Conservation (phyloP, 2,888 invertebrate genomes). For the Criorhina ranunculi region DNA sequence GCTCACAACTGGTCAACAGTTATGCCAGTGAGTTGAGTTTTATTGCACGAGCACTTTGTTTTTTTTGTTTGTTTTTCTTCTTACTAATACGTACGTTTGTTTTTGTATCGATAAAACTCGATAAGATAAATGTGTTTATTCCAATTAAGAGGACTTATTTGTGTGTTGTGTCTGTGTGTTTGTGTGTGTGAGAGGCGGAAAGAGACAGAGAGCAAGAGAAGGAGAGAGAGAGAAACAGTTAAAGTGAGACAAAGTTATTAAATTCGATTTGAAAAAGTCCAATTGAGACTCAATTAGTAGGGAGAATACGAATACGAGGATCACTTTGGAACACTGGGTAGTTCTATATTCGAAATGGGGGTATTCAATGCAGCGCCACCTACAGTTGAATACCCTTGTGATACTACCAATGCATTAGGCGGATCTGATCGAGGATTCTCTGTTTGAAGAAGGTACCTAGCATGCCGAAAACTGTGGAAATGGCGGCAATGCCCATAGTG, state of each 20-base stretch:
- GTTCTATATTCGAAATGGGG: constrained; percentile 55
- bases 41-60: constrained; percentile 76
- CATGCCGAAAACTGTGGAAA: constrained; percentile 84
- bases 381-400: constrained; percentile 82
- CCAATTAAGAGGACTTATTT: constrained; percentile 45
- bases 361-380: constrained; percentile 71
- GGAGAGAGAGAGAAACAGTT: constrained; percentile 16
- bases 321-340: constrained; percentile 72
- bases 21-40: constrained; percentile 55
- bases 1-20: constrained; percentile 60
- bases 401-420: constrained; percentile 85
- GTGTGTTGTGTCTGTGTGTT: constrained; percentile 9
- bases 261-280: constrained; percentile 68
- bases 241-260: constrained; percentile 51
- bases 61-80: no score
- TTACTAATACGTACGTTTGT: constrained; percentile 50
- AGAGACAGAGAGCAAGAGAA: constrained; percentile 12
- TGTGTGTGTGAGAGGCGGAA: constrained; percentile 21
- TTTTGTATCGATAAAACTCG: constrained; percentile 75
- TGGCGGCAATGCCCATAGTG: constrained; percentile 84
- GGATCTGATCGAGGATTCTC: constrained; percentile 84
- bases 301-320: constrained; percentile 62
- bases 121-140: constrained; percentile 60
- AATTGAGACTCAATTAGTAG: constrained; percentile 69
- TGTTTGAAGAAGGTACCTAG: constrained; percentile 84